These are phyloP conservation scores for Miichthys miiuy DNA, from an alignment of 2,797 vertebrate species.

Conservation along the genomic window DNA sequence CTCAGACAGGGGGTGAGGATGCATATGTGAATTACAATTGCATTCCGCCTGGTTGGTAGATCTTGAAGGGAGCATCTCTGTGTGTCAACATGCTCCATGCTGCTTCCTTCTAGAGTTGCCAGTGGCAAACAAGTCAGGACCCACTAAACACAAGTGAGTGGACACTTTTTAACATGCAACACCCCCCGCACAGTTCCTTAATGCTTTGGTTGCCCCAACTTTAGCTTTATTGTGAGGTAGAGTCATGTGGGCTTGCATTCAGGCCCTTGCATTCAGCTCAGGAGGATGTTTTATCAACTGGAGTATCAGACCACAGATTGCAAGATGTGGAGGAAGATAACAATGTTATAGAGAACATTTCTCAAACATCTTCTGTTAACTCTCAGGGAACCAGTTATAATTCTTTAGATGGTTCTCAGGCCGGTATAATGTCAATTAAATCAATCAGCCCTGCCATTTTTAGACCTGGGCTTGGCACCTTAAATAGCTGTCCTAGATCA, in stretches of 20 bases:
- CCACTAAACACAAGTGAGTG: neutral
- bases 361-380: neutral
- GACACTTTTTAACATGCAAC: neutral
- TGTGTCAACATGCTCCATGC: neutral
- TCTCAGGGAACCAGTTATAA: neutral
- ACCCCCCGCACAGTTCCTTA: neutral
- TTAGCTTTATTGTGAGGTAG: neutral
- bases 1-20: slow-evolving; percentile 16
- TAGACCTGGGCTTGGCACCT: neutral
- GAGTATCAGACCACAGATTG: neutral
- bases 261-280: neutral
- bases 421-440: neutral
- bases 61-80: slow-evolving; percentile 2
- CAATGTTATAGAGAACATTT: neutral
- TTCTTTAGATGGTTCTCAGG: neutral
- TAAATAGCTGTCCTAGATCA: neutral
- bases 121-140: neutral
- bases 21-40: slow-evolving; percentile 37
- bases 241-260: neutral
- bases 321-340: neutral
- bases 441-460: neutral
- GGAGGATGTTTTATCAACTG: neutral
- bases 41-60: neutral
- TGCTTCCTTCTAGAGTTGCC: neutral
- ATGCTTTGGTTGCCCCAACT: neutral